Base-by-base conservation (phyloP, 2,797 vertebrate genomes). In the Lepilemur septentrionalis region DNA sequence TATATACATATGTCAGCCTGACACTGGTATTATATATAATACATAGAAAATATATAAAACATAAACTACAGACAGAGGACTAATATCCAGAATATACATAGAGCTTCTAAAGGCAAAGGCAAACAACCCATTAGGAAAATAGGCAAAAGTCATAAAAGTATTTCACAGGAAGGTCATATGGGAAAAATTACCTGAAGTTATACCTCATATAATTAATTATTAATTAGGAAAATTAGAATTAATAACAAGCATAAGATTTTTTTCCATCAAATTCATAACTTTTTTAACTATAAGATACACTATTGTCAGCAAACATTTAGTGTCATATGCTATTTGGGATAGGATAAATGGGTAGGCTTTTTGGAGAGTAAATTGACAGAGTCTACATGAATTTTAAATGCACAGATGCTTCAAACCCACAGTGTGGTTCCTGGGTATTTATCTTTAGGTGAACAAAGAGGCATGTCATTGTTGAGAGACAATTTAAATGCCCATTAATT, bases 201-300 rank as follows among this genome's bases (percentile, higher is more conserved):
- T 79, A 14, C 17, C 65, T 14, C 46, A 25, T 52, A 1, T 46
- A 48, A 48, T 48, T 48, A 32, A 85, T 43, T 73, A 92, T 50
- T 84, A 73, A 65, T 30, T 79, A 67, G 67, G 30, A 89, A 94
- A 94, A 67, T 52, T 89, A 55, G 20, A 94, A 50, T 89, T 89
- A 78, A 80, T 22, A 84, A 25, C 8, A 94, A 92, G 22, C 32
- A 79, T 50, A 80, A 87, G 17, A 46, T 43, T 32, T 38, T 38
- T 25, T 43, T 23, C 5, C 32, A 78, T 25, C 2, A 63, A 23
- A n/a, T 13, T 50, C 30, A 52, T 10, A 67, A 94, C 48, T 22
- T 15, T 67, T 52, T 72, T 43, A 69, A 57, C 72, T 82, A 52
- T 67, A 70, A 61, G 46, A 84, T 38, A 70, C 23, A n/a, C 7